Base-by-base conservation (phyloP, 2,113 vertebrate species). In the Polyodon spathula region DNA sequence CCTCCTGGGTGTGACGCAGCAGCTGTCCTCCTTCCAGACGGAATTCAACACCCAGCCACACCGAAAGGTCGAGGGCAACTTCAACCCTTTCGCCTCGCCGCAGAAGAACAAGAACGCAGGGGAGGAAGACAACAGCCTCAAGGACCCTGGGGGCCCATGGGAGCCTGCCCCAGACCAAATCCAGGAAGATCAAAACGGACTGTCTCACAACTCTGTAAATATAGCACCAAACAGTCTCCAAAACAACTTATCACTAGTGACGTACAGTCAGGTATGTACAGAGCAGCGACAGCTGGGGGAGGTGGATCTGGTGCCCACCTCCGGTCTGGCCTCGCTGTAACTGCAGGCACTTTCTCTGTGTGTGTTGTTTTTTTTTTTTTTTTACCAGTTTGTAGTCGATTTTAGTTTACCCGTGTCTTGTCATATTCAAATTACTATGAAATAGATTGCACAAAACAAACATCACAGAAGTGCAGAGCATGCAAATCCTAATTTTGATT, bases 1-100 rank as follows among this genome's bases (percentile, higher is more conserved):
- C 76, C 93, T 98, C 77, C 90, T 99, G 62, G 96, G 96, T 71
- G 96, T 99, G 74, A 99, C 95, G 40, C 96, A 98, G 83, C 96
- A 99, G 88, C 88, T 99, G 75, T 97, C 94, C 52, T 97, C 95
- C 64, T 98, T 99, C 62, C 92, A 98, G 86, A 96, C 94, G 15
- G 96, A 99, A 73, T 98, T 98, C 86, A 97, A 96, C 88, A 97
- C 95, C 40, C 96, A 98, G 73, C 96, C 96, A 0, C 94, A 97
- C 75, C 95, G 95, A 80, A 92, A 89, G 69, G 86, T 97, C 78
- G 90, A 94, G 85, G 92, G 87, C 85, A 91, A 97, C 87, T 99
- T 94, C 88, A 99, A 98, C 86, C 96, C 95, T 11, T 99, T 99
- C 68, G 96, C 95, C 73, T 99, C 96, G 73, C 96, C 96, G 61